A percentile compares a stretch with the other conserved stretches of the same genome.
Evolutionary conservation across 2,113 vertebrate species (phyloP).

Genomic region (Platichthys flesus): DNA sequence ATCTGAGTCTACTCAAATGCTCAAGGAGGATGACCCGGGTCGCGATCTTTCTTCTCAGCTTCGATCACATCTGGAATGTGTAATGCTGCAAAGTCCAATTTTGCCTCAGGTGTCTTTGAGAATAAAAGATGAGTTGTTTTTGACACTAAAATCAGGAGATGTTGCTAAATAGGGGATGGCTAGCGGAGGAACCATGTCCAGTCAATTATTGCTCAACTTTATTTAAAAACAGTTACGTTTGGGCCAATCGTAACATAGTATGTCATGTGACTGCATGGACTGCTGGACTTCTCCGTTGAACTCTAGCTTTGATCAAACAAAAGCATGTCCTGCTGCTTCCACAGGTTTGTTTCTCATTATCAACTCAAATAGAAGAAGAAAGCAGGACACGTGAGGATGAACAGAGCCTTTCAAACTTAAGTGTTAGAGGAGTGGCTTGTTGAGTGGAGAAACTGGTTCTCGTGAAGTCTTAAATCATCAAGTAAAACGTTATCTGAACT

Average conservation of each 20-base stretch:
- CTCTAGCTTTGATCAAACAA: slow-evolving; percentile 58
- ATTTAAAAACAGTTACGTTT: slow-evolving; percentile 20
- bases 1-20: slow-evolving; percentile 55
- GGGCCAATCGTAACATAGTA: slow-evolving; percentile 29
- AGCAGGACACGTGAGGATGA: slow-evolving; percentile 48
- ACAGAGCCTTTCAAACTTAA: slow-evolving; percentile 51
- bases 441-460: slow-evolving; percentile 22
- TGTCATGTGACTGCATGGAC: slow-evolving; percentile 29
- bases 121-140: slow-evolving; percentile 63
- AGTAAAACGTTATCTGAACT: slow-evolving; percentile 13
- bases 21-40: slow-evolving; percentile 62
- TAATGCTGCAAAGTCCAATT: slow-evolving; percentile 54
- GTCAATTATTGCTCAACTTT: slow-evolving; percentile 33
- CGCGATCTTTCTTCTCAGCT: slow-evolving; percentile 53
- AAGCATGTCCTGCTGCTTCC: slow-evolving; percentile 23
- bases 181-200: slow-evolving; percentile 26
- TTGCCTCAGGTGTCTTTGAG: slow-evolving; percentile 56
- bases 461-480: slow-evolving; percentile 50
- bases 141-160: slow-evolving; percentile 51
- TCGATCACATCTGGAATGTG: slow-evolving; percentile 72
- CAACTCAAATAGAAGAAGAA: slow-evolving; percentile 48
- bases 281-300: slow-evolving; percentile 54
- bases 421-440: neutral
- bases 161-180: slow-evolving; percentile 24
- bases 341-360: slow-evolving; percentile 62